Base-by-base conservation (phyloP, 2,888 invertebrate species). In the Cephus rjabovi region DNA sequence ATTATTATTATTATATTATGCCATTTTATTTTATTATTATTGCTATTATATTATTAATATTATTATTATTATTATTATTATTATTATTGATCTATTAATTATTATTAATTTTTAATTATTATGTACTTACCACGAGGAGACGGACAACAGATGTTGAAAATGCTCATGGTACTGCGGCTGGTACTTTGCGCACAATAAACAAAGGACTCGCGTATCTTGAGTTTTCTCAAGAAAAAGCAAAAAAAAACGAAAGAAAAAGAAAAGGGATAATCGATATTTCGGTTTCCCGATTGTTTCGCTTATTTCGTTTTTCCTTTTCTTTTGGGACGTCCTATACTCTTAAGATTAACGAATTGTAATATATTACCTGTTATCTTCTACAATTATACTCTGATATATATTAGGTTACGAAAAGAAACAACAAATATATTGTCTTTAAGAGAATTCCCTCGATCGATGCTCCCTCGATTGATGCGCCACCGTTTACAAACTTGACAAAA, bases 321-420 rank as follows among this genome's bases (percentile, higher is more conserved):
- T 77, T 76, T 78, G 71, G 68, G 79, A 82, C 79, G 80, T 81
- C 80, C 85, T 84, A 83, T 80, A 83, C 77, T 84, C 84, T 81
- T 87, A 87, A 83, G 84, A 86, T 87, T 85, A 85, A 84, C 83
- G 82, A 84, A 86, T 89, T 89, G 89, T 90, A 90, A 89, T 88
- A 87, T 86, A 89, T 91, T 88, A 86, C 85, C 90, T 89, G 90
- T 91, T 91, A 90, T 89, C 85, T 86, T 88, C 86, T 88, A 86
- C 88, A 89, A 84, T 81, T 87, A 87, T 88, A 79, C 56, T 69
- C 80, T 85, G 85, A 85, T 87, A 87, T 87, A 86, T 87, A 89
- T 88, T 88, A 89, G 85, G 81, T 86, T 86, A 86, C 77, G 80
- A 85, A 81, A 76, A 82, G 81, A 84, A 81, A 79, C 85, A 84